phyloP scores from a whole-genome alignment of 2,888 invertebrate species.

The Nudaria mundana region DNA sequence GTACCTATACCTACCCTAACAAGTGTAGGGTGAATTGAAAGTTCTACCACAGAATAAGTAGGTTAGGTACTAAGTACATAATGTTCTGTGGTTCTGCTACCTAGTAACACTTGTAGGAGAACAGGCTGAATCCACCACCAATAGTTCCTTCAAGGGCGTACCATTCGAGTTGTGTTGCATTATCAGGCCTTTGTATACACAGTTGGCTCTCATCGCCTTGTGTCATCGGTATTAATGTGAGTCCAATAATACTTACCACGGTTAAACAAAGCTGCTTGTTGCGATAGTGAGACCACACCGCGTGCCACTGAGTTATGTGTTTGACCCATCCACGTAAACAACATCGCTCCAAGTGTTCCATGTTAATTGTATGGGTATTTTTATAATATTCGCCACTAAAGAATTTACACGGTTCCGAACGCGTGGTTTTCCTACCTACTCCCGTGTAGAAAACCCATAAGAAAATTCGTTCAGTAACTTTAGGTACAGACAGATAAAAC shows the following conservation, averaged over 20 bases:
- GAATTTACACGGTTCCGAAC: no score
- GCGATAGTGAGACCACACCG: conserved; percentile 71
- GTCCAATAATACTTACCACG: conserved; percentile 68
- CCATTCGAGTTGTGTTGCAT: conserved; percentile 59
- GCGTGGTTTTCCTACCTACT: no score
- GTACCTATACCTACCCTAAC: no score
- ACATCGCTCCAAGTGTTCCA: neutral
- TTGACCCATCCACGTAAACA: conserved; percentile 5
- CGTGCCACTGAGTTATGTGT: conserved; percentile 36
- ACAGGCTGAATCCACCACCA: conserved; percentile 30
- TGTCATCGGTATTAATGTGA: conserved; percentile 78
- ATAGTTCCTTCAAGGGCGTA: conserved; percentile 67
- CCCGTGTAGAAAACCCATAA: no score
- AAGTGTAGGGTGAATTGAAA: no score
- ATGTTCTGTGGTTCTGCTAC: conserved; percentile 18
- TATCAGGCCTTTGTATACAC: conserved; percentile 71
- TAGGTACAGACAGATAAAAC: no score
- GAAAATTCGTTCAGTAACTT: no score
- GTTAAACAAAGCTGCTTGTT: conserved; percentile 67
- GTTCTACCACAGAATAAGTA: no score
- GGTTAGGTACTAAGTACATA: no score
- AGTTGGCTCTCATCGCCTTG: conserved; percentile 76
- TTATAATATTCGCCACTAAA: no score
- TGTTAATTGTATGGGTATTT: neutral
- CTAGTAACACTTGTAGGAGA: conserved; percentile 14